Evolutionary conservation across 2,797 vertebrate genomes (phyloP), one percentile per base, ranked within the genome.

Genomic region (Falco berigora): DNA sequence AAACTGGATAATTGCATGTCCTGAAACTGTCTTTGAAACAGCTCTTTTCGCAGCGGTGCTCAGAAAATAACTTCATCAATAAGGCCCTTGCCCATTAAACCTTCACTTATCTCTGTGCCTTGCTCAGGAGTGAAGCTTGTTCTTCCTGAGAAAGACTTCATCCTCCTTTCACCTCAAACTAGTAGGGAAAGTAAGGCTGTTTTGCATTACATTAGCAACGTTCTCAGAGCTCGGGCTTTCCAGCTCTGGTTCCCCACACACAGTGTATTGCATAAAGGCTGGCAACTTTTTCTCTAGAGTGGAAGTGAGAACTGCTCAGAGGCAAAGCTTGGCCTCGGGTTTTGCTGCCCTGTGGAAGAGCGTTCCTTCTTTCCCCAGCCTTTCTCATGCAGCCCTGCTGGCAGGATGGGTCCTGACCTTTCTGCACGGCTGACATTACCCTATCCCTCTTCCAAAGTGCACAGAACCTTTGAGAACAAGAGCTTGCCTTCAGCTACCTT

Each of bases 1-100:
- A 96, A 97, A 97, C 93, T 74, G 86, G 92, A 91, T 96, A 96
- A 97, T 96, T 96, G 90, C 71, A 80, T 92, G 96, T 95, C 94
- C 96, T 88, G 87, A 96, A 96, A 97, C 88, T 94, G 95, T 96
- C 96, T 97, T 83, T 46, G 10, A 92, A 96, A 91, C 86, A 92
- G 91, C 92, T 96, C 92, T 96, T 96, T 93, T 95, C 96, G 95
- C 94, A 95, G 97, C 44, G 0, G 95, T 90, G 91, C 88, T 93
- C 86, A 80, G 91, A 90, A 97, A 97, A 97, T 95, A 97, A 96
- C 93, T 97, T 92, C 88, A 93, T 92, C 95, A 94, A 71, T 88
- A 86, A 88, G 72, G 67, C 83, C 96, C 73, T 58, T 89, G 73
- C 87, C 94, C 92, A 58, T 95, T 84, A 94, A 94, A 91, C 69